Evolutionary conservation across 2,113 vertebrate species (phyloP).

Genomic region (Lamprologus callipterus): DNA sequence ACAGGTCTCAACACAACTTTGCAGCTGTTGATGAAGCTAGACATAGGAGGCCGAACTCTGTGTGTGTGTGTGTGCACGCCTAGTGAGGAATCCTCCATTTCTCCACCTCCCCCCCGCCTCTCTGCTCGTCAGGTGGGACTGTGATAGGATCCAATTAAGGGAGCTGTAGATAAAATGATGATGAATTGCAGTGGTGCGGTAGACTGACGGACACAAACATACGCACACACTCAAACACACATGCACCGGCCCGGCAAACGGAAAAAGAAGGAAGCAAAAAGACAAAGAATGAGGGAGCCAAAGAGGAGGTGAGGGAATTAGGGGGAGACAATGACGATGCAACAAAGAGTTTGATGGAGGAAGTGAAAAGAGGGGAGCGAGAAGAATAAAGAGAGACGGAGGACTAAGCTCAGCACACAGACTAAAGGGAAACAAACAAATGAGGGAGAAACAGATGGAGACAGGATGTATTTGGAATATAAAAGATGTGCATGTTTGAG

Average conservation of each 20-base stretch:
- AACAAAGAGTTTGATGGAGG: neutral
- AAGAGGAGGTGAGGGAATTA: constrained; percentile 20
- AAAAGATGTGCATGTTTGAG: constrained; percentile 15
- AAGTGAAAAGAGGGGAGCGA: neutral
- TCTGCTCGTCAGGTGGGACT: constrained; percentile 64
- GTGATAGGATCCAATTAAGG: constrained; percentile 87
- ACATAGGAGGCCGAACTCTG: neutral
- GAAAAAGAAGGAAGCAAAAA: neutral
- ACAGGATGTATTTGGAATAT: neutral
- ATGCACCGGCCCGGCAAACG: neutral
- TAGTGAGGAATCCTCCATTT: neutral
- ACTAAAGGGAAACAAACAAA: constrained; percentile 15
- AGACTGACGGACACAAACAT: constrained; percentile 54
- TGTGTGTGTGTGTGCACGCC: neutral
- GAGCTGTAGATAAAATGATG: constrained; percentile 84
- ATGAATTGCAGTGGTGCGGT: constrained; percentile 75
- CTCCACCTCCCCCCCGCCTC: neutral
- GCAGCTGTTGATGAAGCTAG: neutral
- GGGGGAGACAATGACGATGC: constrained; percentile 11
- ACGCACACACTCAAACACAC: neutral
- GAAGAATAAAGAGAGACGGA: neutral
- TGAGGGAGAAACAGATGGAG: constrained; percentile 18
- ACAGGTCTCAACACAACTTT: neutral
- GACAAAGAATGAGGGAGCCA: neutral
- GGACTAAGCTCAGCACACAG: neutral